These are phyloP conservation scores for Psophia crepitans DNA, from an alignment of 2,113 vertebrate genomes.

Conservation along the genomic window DNA sequence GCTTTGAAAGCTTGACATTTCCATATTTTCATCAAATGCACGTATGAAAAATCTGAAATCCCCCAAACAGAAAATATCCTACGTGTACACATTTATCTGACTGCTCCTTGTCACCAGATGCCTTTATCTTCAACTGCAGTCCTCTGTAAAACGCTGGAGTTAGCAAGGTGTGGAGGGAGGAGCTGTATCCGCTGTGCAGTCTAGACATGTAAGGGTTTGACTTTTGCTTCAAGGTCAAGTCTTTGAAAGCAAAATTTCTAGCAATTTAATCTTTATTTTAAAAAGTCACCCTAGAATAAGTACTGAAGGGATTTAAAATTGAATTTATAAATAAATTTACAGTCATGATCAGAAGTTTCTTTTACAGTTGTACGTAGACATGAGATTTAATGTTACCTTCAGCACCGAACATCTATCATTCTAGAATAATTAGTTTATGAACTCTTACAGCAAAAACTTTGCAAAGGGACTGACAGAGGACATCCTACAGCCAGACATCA, in stretches of 20 bases:
- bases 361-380: fast-evolving
- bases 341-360: neutral
- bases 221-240: neutral
- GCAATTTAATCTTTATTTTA: neutral
- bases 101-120: neutral
- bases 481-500: neutral
- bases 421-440: neutral
- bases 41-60: neutral
- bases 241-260: neutral
- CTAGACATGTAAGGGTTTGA: neutral
- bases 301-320: neutral
- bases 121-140: neutral
- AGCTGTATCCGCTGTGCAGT: neutral
- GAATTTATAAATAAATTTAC: neutral
- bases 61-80: neutral
- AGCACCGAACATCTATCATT: neutral
- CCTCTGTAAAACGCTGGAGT: neutral
- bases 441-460: neutral
- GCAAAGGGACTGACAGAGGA: neutral
- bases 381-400: neutral
- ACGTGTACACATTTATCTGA: neutral
- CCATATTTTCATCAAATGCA: neutral
- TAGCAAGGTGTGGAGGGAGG: neutral
- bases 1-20: neutral
- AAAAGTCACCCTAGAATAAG: neutral